Conservation (phyloP, 1,140 invertebrate genomes). For the Calliphora vicina region DNA sequence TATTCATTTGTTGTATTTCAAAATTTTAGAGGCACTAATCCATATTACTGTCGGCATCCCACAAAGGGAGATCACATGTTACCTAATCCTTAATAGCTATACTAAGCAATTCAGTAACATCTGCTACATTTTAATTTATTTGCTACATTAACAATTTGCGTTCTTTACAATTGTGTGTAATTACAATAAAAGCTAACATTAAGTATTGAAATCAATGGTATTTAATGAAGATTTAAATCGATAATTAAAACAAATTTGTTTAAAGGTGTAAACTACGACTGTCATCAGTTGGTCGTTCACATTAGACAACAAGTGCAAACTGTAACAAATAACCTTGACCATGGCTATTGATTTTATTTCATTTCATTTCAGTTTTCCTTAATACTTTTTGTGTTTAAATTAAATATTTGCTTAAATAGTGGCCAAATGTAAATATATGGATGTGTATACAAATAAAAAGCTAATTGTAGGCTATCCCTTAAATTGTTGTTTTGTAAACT, state of each 20-base stretch:
- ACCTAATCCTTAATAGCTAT: too few relatives aligned
- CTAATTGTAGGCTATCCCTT: not conserved
- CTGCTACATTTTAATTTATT: too few relatives aligned
- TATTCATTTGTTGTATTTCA: too few relatives aligned
- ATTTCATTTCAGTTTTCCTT: not conserved
- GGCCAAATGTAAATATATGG: not conserved
- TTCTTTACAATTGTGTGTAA: too few relatives aligned
- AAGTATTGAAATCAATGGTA: too few relatives aligned
- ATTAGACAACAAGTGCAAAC: not conserved
- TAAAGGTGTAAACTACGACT: not conserved
- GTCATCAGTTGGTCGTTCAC: constrained; percentile 36
- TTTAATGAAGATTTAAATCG: too few relatives aligned
- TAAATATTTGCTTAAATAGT: not conserved
- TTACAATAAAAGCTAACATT: too few relatives aligned
- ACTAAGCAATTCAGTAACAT: too few relatives aligned
- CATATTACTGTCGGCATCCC: too few relatives aligned
- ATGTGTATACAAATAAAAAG: not conserved
- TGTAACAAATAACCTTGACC: constrained; percentile 52
- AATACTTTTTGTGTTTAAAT: not conserved
- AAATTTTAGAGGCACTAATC: too few relatives aligned
- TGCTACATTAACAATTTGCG: too few relatives aligned
- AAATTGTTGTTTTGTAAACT: not conserved
- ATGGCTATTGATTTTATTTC: constrained; percentile 60
- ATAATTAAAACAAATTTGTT: not conserved
- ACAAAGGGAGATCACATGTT: too few relatives aligned